Conservation (phyloP, 2,113 vertebrate genomes). For the Ptilorrhoa leucosticta region DNA sequence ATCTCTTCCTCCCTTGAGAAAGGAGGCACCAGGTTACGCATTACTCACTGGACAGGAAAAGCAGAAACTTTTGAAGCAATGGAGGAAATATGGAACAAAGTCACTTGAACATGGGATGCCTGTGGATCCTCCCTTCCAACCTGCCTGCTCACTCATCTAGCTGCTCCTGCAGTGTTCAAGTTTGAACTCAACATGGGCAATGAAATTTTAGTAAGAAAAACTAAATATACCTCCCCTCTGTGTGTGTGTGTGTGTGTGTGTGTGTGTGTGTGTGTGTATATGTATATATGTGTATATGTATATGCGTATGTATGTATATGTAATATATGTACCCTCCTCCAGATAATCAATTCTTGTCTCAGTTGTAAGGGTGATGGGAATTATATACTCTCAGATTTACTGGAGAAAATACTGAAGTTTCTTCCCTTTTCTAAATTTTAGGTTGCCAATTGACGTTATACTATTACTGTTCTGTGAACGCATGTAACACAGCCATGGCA, state of each 20-base stretch:
- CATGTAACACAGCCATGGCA: neutral
- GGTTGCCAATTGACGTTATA: neutral
- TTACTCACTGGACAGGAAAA: neutral
- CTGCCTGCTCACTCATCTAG: neutral
- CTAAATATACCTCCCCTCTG: neutral
- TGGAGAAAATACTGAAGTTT: neutral
- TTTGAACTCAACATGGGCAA: neutral
- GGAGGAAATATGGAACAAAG: neutral
- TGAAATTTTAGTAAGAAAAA: neutral
- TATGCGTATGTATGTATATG: neutral
- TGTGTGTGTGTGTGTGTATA: accelerated
- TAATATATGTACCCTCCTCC: neutral
- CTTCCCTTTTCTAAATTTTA: neutral
- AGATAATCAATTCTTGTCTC: neutral
- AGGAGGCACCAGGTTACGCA: neutral
- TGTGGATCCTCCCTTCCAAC: neutral
- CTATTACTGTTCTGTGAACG: neutral
- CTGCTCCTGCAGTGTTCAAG: neutral
- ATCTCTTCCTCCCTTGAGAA: neutral
- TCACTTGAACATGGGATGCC: neutral
- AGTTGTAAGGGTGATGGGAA: neutral
- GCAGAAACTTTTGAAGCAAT: neutral
- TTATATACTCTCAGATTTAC: neutral
- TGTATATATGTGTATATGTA: accelerated
- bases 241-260: accelerated